Evolutionary conservation across 92 coral and sea anemone genomes (phyloP).

Genomic region (Zoanthus sociatus): DNA sequence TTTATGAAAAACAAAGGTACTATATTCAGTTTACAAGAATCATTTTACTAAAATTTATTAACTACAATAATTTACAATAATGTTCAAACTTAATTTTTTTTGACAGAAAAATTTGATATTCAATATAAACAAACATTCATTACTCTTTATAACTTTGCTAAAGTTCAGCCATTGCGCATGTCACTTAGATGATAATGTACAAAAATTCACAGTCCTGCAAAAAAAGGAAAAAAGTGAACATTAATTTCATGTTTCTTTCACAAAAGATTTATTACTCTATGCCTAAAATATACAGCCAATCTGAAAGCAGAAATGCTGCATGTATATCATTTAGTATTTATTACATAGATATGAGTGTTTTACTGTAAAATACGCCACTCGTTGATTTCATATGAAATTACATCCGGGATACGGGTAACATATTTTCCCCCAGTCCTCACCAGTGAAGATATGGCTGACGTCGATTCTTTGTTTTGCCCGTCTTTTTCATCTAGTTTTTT

Average conservation of each 20-base stretch:
- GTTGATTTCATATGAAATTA: too few relatives aligned
- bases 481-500: too few relatives aligned
- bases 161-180: not conserved
- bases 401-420: too few relatives aligned
- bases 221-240: not conserved
- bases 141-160: not conserved
- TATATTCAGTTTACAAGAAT: too few relatives aligned
- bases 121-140: not conserved
- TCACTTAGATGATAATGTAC: slow-evolving; percentile 21
- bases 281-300: not conserved
- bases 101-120: not conserved
- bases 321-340: too few relatives aligned
- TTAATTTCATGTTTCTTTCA: not conserved
- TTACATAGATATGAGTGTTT: too few relatives aligned
- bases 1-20: too few relatives aligned
- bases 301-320: not conserved
- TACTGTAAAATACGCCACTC: too few relatives aligned
- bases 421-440: too few relatives aligned
- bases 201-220: slow-evolving; percentile 42
- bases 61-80: not conserved
- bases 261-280: not conserved
- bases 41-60: too few relatives aligned
- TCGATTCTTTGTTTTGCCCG: too few relatives aligned
- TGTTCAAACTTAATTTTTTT: not conserved
- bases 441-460: too few relatives aligned